Evolutionary conservation across 2,113 vertebrate species (phyloP).

Genomic region (Dipodomys ordii): DNA sequence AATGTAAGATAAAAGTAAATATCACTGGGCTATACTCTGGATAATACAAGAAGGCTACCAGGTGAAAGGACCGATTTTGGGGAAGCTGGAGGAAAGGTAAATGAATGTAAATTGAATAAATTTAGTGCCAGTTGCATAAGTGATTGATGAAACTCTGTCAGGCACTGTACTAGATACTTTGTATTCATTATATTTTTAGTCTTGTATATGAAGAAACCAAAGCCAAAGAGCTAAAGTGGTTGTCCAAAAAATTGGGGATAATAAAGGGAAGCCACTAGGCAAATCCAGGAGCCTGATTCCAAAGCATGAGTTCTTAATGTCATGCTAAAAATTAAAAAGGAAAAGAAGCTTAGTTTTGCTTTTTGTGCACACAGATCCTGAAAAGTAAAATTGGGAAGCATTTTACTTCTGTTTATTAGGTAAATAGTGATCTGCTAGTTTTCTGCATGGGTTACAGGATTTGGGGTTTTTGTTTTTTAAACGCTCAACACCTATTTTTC

Average conservation of each 20-base stretch:
- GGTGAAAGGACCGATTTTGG: neutral
- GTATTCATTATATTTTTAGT: neutral
- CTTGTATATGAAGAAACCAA: neutral
- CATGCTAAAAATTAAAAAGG: neutral
- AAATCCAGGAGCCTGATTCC: slow-evolving; percentile 1
- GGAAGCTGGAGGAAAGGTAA: neutral
- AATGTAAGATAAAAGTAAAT: slow-evolving; percentile 50
- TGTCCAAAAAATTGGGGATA: neutral
- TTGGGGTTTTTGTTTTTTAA: neutral
- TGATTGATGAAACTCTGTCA: neutral
- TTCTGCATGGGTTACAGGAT: neutral
- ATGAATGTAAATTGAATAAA: neutral
- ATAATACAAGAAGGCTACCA: neutral
- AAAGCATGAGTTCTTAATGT: neutral
- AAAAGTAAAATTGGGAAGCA: slow-evolving; percentile 28
- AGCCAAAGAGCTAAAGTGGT: slow-evolving; percentile 8
- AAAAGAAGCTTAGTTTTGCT: neutral
- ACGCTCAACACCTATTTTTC: neutral
- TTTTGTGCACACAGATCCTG: slow-evolving; percentile 3
- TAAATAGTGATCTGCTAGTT: neutral
- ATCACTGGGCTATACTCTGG: neutral
- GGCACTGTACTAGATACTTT: neutral
- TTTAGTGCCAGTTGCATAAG: neutral
- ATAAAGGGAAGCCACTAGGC: neutral
- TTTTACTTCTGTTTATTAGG: neutral